Evolutionary conservation across 2,113 vertebrate species (phyloP).

Genomic region (Pogona vitticeps): DNA sequence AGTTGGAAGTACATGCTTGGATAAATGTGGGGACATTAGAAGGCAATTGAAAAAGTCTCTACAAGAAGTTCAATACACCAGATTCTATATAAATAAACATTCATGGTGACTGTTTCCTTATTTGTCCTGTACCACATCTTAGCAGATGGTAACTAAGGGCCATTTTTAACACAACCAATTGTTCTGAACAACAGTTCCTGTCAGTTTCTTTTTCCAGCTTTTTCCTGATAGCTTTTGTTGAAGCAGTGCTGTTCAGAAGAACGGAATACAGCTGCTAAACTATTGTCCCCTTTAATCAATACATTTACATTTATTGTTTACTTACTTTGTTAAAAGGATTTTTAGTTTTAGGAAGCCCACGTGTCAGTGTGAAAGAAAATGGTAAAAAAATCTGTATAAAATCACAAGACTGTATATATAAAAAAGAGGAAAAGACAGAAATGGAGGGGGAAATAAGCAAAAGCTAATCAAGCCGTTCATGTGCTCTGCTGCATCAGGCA

Average conservation of each 20-base stretch:
- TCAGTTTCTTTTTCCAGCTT: background rate
- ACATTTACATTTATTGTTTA: background rate
- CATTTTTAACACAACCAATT: background rate
- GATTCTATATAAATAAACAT: constrained; percentile 5
- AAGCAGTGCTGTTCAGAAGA: background rate
- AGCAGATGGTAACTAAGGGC: constrained; percentile 9
- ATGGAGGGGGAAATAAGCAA: background rate
- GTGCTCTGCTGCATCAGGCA: background rate
- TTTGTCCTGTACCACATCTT: background rate
- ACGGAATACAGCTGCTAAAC: background rate
- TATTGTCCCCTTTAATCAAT: background rate
- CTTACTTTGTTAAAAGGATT: background rate
- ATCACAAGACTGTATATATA: background rate
- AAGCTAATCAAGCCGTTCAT: background rate
- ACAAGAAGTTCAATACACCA: constrained; percentile 10
- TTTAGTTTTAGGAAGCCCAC: background rate
- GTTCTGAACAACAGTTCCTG: background rate
- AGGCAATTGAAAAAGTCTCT: constrained; percentile 5
- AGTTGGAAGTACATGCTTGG: background rate
- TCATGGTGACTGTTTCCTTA: background rate
- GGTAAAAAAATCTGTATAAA: background rate
- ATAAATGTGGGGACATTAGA: constrained; percentile 11
- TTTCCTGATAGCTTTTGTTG: background rate
- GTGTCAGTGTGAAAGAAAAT: background rate
- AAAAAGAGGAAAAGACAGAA: background rate